Evolutionary conservation across 92 coral and sea anemone genomes (phyloP).

Genomic region (Porites rus): DNA sequence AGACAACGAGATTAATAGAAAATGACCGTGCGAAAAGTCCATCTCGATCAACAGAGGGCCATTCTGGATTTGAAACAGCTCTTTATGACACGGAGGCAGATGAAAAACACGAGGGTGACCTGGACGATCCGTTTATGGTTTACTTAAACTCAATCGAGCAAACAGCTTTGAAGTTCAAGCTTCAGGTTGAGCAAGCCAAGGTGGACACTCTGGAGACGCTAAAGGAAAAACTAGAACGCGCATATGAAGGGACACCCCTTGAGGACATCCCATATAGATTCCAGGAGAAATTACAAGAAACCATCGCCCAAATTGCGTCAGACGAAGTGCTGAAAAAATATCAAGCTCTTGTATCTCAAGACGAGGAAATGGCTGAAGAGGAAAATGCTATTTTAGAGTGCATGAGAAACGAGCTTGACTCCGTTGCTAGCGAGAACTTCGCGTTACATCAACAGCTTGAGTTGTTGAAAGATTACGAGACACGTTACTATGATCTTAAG

Average conservation of each 20-base stretch:
- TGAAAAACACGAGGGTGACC: slow-evolving; percentile 66
- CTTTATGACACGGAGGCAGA: slow-evolving; percentile 41
- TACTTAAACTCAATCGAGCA: slow-evolving; percentile 94
- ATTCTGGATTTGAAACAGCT: slow-evolving; percentile 9
- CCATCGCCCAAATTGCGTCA: slow-evolving; percentile 83
- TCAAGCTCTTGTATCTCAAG: slow-evolving; percentile 68
- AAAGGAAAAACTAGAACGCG: slow-evolving; percentile 83
- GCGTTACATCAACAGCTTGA: slow-evolving; percentile 75
- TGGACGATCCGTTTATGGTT: slow-evolving; percentile 90
- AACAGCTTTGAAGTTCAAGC: slow-evolving; percentile 86
- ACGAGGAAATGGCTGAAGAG: slow-evolving; percentile 70
- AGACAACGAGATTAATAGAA: slow-evolving; percentile 1
- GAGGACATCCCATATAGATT: slow-evolving; percentile 92
- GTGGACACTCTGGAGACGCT: slow-evolving; percentile 88
- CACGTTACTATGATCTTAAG: slow-evolving; percentile 74
- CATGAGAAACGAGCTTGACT: slow-evolving; percentile 73
- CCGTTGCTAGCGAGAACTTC: slow-evolving; percentile 75
- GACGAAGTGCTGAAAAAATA: slow-evolving; percentile 87
- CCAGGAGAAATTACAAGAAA: slow-evolving; percentile 89
- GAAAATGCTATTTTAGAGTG: slow-evolving; percentile 66
- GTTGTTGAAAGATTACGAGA: slow-evolving; percentile 61
- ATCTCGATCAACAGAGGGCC: slow-evolving; percentile 3
- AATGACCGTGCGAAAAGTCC: background rate
- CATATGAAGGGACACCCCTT: slow-evolving; percentile 92
- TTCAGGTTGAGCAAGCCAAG: slow-evolving; percentile 95